Percentiles rank a stretch among this genome's conserved stretches.
Evolutionary conservation across 2,113 vertebrate genomes (phyloP).

Genomic region (Alaudala cheleensis): DNA sequence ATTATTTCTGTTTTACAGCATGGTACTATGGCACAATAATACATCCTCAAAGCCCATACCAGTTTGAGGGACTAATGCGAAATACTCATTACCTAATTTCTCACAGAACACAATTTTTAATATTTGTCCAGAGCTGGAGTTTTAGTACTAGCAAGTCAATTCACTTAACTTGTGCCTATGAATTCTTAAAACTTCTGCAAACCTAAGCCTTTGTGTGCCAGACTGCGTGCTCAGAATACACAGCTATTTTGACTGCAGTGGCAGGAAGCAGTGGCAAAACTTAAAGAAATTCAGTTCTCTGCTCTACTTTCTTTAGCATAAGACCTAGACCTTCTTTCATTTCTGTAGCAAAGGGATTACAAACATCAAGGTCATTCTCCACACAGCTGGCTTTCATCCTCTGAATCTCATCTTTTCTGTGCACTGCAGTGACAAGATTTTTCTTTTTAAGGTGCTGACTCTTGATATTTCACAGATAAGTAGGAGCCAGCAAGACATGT

Average conservation of each 20-base stretch:
- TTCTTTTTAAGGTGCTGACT: background rate
- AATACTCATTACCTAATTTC: background rate
- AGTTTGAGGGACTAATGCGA: background rate
- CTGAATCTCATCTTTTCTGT: background rate
- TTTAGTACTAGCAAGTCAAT: background rate
- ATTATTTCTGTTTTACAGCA: background rate
- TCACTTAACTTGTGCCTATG: background rate
- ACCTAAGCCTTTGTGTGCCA: background rate
- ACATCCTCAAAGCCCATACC: background rate
- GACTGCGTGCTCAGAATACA: background rate
- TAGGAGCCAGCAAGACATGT: background rate
- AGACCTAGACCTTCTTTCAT: background rate
- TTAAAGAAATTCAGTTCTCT: background rate
- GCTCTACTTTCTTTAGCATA: background rate
- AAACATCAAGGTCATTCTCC: background rate
- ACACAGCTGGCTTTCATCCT: background rate
- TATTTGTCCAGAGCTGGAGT: background rate
- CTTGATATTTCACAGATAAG: background rate
- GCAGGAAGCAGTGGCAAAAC: background rate
- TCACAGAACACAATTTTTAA: background rate
- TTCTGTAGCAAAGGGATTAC: background rate
- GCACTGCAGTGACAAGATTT: background rate
- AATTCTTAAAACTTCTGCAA: background rate
- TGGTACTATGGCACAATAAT: background rate
- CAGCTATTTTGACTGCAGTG: background rate